Conservation (phyloP, 1,140 invertebrate species). For the Sminthurides bifidus region DNA sequence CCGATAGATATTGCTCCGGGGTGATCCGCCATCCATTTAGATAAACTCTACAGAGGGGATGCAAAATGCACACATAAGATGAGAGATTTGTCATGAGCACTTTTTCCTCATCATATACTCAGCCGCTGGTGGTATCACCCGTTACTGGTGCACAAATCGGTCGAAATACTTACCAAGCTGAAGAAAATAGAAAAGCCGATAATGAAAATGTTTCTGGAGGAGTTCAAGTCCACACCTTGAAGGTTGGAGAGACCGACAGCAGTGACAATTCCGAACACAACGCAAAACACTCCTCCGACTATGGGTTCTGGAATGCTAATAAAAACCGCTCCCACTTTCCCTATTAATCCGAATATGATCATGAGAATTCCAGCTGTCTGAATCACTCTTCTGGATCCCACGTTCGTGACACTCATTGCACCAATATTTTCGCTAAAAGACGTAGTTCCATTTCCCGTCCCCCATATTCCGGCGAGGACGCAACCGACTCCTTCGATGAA, state of each 20-base stretch:
- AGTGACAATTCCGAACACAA: conserved; percentile 56
- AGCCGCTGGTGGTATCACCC: too few relatives aligned
- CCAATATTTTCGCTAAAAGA: conserved; percentile 83
- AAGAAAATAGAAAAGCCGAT: conserved; percentile 79
- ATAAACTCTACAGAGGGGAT: conserved; percentile 44
- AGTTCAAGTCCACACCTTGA: conserved; percentile 69
- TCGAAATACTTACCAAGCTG: conserved; percentile 47
- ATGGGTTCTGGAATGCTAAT: conserved; percentile 79
- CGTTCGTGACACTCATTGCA: conserved; percentile 61
- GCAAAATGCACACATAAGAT: not conserved
- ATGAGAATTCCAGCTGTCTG: conserved; percentile 65
- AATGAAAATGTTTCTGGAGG: conserved; percentile 70
- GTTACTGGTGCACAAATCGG: too few relatives aligned
- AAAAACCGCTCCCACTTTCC: conserved; percentile 72
- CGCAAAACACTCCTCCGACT: conserved; percentile 73
- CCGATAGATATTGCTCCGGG: conserved; percentile 56
- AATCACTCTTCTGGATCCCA: conserved; percentile 72
- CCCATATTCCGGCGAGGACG: conserved; percentile 51
- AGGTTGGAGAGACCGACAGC: conserved; percentile 58
- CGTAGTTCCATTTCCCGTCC: conserved; percentile 61
- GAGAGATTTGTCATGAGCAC: not conserved
- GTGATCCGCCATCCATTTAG: conserved; percentile 59
- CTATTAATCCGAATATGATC: conserved; percentile 64
- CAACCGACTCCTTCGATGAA: conserved; percentile 72
- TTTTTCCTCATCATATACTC: not conserved